phyloP scores from a whole-genome alignment of 2,888 invertebrate genomes.

The Lepidonotus clava region DNA sequence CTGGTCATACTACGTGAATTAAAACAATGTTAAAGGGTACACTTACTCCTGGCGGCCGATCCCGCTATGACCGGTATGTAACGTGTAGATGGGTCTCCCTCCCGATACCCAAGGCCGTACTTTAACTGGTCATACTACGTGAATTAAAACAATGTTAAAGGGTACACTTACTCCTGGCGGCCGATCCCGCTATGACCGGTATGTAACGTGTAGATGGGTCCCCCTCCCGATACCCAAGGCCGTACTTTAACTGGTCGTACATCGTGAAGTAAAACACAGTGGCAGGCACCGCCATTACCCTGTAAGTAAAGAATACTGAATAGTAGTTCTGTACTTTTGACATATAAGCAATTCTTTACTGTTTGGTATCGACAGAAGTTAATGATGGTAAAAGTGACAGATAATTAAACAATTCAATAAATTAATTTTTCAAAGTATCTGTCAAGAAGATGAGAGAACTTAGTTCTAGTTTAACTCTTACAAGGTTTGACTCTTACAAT shows the following conservation, averaged over 20 bases:
- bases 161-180: slow-evolving; percentile 85
- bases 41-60: slow-evolving; percentile 87
- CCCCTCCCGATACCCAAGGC: slow-evolving; percentile 69
- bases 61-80: slow-evolving; percentile 91
- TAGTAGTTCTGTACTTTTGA: neutral
- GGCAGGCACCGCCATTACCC: slow-evolving; percentile 92
- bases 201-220: slow-evolving; percentile 80
- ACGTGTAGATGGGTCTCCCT: slow-evolving; percentile 66
- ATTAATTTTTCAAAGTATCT: too few species aligned
- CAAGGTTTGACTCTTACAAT: too few species aligned
- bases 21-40: too few species aligned
- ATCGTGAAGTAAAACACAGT: slow-evolving; percentile 98
- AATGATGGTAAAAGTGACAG: too few species aligned
- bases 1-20: too few species aligned
- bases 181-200: slow-evolving; percentile 91
- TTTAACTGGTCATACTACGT: slow-evolving; percentile 95
- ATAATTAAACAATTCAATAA: too few species aligned
- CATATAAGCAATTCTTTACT: too few species aligned
- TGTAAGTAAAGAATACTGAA: slow-evolving; percentile 41
- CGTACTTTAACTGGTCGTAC: slow-evolving; percentile 90
- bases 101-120: slow-evolving; percentile 69
- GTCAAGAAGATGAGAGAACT: too few species aligned
- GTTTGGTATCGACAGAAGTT: too few species aligned
- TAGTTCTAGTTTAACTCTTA: too few species aligned
- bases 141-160: slow-evolving; percentile 96